Evolutionary conservation across 2,888 invertebrate genomes (phyloP).

Genomic region (Tetanocera ferruginea): DNA sequence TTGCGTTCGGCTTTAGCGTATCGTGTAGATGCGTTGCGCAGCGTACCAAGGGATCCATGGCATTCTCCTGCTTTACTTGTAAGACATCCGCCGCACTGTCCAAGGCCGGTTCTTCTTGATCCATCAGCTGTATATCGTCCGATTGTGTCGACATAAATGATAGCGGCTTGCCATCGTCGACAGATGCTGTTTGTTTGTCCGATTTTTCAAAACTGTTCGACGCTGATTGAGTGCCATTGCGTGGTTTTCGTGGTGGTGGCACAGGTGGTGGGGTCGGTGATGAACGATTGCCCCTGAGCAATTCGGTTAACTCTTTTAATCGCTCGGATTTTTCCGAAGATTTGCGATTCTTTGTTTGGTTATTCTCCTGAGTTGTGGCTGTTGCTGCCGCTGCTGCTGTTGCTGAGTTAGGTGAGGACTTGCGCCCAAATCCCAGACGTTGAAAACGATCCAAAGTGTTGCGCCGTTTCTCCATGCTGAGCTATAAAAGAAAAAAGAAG

Average conservation of each 20-base stretch:
- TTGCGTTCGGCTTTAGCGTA: conserved; percentile 63
- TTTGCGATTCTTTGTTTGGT: conserved; percentile 57
- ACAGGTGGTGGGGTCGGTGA: conserved; percentile 75
- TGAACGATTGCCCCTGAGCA: conserved; percentile 75
- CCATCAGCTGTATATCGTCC: conserved; percentile 58
- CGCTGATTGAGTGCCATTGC: conserved; percentile 66
- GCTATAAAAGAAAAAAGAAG: conserved; percentile 51
- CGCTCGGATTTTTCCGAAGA: conserved; percentile 79
- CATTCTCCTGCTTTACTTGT: background rate
- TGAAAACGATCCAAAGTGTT: conserved; percentile 88
- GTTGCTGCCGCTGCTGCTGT: conserved; percentile 23
- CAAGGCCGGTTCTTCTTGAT: conserved; percentile 50
- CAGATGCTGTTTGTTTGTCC: conserved; percentile 46
- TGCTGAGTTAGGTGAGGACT: conserved; percentile 57
- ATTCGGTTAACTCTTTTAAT: conserved; percentile 82
- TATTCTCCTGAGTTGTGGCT: conserved; percentile 36
- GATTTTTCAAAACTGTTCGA: conserved; percentile 70
- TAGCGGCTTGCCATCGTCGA: conserved; percentile 35
- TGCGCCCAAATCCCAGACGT: conserved; percentile 79
- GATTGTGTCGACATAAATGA: conserved; percentile 49
- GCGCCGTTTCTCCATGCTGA: conserved; percentile 69
- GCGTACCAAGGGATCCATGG: conserved; percentile 23
- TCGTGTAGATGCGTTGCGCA: conserved; percentile 51
- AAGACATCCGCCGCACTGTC: background rate
- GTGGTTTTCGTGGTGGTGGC: conserved; percentile 73